Conservation (phyloP, 1,140 invertebrate genomes). For the Saccostrea cuccullata region DNA sequence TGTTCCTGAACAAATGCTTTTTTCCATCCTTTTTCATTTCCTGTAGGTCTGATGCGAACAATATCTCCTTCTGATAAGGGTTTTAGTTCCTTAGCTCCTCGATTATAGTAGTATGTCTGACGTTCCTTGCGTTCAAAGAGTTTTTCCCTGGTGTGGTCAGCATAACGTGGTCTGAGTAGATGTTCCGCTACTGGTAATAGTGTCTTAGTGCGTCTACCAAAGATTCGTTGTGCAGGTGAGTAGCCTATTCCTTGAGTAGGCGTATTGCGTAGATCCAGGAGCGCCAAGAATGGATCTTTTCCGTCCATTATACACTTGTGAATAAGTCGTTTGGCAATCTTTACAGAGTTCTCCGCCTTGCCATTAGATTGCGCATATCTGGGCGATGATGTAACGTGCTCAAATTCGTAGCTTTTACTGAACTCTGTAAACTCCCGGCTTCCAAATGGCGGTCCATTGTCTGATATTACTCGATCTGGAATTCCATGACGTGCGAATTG, state of each 20-base stretch:
- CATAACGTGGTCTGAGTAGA: too few species aligned
- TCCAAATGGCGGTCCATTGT: slow-evolving; percentile 37
- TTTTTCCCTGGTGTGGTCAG: too few species aligned
- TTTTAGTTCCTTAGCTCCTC: too few species aligned
- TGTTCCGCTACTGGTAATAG: slow-evolving; percentile 9
- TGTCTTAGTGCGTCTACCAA: slow-evolving; percentile 43
- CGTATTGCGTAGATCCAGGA: slow-evolving; percentile 53
- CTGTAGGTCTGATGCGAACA: too few species aligned
- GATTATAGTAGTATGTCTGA: too few species aligned
- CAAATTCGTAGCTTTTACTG: slow-evolving; percentile 16
- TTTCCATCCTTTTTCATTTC: too few species aligned
- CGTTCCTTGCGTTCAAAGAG: too few species aligned
- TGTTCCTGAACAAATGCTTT: too few species aligned
- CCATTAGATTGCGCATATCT: slow-evolving; percentile 50
- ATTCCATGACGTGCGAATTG: slow-evolving; percentile 46
- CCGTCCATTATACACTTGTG: slow-evolving; percentile 6
- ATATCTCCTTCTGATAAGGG: too few species aligned
- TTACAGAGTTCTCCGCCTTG: slow-evolving; percentile 34
- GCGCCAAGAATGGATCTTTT: slow-evolving; percentile 48
- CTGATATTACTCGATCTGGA: slow-evolving; percentile 37
- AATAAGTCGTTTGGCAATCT: slow-evolving; percentile 45
- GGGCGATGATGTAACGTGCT: slow-evolving; percentile 38
- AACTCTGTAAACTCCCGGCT: slow-evolving; percentile 39
- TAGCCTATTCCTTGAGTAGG: slow-evolving; percentile 37
- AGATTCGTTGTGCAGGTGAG: slow-evolving; percentile 37